Conservation (phyloP, 2,888 invertebrate species). For the Cheiracanthium punctorium region DNA sequence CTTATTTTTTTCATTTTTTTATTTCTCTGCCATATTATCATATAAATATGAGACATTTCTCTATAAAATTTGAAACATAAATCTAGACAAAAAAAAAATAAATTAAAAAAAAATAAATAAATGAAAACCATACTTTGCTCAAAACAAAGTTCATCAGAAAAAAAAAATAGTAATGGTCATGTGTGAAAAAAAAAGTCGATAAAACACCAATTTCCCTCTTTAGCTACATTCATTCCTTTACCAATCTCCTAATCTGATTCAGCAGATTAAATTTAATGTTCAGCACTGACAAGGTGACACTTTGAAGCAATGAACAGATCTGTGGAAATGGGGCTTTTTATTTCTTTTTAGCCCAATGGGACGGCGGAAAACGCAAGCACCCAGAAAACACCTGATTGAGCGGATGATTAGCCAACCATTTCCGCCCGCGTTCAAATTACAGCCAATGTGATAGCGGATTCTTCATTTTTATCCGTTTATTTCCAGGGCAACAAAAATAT, state of each 20-base stretch:
- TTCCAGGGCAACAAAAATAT: no score
- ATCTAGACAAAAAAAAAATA: no score
- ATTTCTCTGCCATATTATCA: no score
- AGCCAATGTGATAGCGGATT: background rate
- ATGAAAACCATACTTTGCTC: no score
- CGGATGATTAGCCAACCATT: constrained; percentile 10
- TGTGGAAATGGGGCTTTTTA: background rate
- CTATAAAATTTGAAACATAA: no score
- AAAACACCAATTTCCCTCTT: background rate
- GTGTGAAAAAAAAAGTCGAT: background rate
- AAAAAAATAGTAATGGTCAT: background rate
- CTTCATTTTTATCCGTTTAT: no score
- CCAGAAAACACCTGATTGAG: background rate
- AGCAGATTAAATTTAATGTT: background rate
- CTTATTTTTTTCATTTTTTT: no score
- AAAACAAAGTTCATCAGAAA: background rate
- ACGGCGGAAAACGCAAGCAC: background rate
- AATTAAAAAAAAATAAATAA: no score
- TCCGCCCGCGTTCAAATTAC: background rate
- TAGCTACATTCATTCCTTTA: background rate
- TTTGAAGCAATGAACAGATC: background rate
- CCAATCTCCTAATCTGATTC: background rate
- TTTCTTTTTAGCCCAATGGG: background rate
- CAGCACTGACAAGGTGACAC: background rate
- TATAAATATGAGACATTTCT: no score